Percentiles rank a stretch among this genome's conserved stretches.
phyloP scores from a whole-genome alignment of 1,140 invertebrate species.

The Goniozus legneri region DNA sequence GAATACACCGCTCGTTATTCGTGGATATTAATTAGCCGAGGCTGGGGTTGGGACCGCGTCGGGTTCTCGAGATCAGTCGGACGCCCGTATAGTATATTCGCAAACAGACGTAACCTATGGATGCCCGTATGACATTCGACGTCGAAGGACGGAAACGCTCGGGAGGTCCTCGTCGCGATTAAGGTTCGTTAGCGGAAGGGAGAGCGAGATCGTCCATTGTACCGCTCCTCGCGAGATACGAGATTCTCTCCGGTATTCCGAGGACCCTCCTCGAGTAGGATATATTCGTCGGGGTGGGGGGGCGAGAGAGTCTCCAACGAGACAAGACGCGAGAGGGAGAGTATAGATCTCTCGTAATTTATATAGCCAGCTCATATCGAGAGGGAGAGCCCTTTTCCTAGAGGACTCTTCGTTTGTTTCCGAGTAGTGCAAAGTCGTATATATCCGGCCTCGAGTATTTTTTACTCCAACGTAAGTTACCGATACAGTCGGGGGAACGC shows the following conservation, averaged over 20 bases:
- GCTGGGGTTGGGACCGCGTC: not conserved
- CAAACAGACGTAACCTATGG: no score
- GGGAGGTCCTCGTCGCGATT: conserved; percentile 38
- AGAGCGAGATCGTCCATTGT: conserved; percentile 39
- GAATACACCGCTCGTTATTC: no score
- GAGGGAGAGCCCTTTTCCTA: no score
- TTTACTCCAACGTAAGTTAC: no score
- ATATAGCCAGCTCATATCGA: no score
- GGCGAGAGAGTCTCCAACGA: not conserved
- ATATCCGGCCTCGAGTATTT: no score
- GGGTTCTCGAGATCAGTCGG: not conserved
- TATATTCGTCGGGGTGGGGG: not conserved
- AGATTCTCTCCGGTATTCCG: conserved; percentile 34
- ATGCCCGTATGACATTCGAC: no score
- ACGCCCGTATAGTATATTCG: not conserved
- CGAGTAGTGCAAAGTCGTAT: no score
- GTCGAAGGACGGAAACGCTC: conserved; percentile 32
- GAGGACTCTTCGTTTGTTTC: no score
- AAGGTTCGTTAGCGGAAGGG: conserved; percentile 41
- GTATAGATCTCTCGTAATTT: not conserved
- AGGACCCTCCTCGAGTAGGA: conserved; percentile 21
- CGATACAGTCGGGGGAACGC: no score
- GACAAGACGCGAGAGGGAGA: not conserved
- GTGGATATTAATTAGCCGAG: no score
- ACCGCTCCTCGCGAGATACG: conserved; percentile 31